Base-by-base conservation (phyloP, 2,888 invertebrate species). In the Ochropacha duplaris region DNA sequence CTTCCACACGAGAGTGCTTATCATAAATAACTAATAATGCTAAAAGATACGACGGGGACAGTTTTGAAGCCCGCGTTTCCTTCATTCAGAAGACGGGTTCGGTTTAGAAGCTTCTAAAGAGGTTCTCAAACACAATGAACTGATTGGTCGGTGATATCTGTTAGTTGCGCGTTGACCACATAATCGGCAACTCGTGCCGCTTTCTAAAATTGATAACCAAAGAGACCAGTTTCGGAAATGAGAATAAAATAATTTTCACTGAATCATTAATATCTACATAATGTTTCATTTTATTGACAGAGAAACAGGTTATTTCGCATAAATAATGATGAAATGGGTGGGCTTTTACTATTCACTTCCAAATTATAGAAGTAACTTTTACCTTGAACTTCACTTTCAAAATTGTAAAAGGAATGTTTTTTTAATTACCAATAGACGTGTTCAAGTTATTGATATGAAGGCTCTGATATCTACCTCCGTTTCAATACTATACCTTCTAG, bases 161-260 rank as follows among this genome's bases (percentile, higher is more conserved):
- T 9, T 19, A 52, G 31, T n/a, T n/a, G 28, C 31, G 24, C 24
- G 28, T 50, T 31, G 52, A 52, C 52, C 52, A 52, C 34, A 52
- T 16, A 26, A 28, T 19, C 56, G 50, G 54, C 24, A 12, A 14
- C 11, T 51, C 22, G 22, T 24, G 50, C 31, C 22, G 54, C 60
- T 60, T 60, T 60, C 60, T 55, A 55, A 55, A 60, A 52, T 16
- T 49, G 22, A 31, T 28, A 28, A 31, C 12, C 31, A 12, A 31
- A 12, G 52, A 57, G 50, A 49, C 54, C 54, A 36, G 56, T 54
- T 54, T 39, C 24, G 5, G n/a, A 52, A 56, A 55, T 31, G 22
- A 39, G 24, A 22, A 11, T 26, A 9, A 11, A 28, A 19, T 12
- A 44, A 55, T 54, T 50, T 54, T 51, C 51, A 22, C 14, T n/a